Conservation (phyloP, 2,113 vertebrate genomes). For the Holacanthus passer region DNA sequence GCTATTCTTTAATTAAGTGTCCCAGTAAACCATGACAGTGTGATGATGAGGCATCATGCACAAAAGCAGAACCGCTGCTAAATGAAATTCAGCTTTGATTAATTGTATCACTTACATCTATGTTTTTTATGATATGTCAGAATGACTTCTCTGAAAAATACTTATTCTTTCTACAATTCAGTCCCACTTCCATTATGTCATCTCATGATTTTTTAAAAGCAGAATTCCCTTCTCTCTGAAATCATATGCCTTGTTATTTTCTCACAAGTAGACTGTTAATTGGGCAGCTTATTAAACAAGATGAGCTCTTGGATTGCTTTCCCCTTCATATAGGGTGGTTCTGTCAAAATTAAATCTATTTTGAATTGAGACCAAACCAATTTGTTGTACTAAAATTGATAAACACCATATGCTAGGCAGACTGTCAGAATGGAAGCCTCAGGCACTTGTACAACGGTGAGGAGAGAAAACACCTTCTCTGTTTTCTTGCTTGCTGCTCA, state of each 20-base stretch:
- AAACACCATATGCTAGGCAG: constrained; percentile 57
- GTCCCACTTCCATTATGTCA: not conserved
- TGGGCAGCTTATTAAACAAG: not conserved
- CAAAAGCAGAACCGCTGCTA: not conserved
- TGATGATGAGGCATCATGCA: too few relatives aligned
- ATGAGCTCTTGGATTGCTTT: not conserved
- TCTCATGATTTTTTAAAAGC: not conserved
- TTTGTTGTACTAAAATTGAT: constrained; percentile 25
- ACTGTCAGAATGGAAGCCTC: constrained; percentile 3
- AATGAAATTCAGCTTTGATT: not conserved
- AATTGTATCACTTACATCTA: too few relatives aligned
- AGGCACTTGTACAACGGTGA: not conserved
- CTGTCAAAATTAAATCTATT: constrained; percentile 14
- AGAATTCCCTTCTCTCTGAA: not conserved
- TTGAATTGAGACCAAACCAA: constrained; percentile 21
- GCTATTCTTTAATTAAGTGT: too few relatives aligned
- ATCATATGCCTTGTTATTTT: constrained; percentile 7
- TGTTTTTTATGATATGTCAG: not conserved
- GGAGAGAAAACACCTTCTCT: constrained; percentile 33
- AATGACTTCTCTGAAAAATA: not conserved
- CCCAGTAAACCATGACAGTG: too few relatives aligned
- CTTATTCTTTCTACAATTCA: not conserved
- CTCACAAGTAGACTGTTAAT: not conserved
- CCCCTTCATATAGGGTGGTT: not conserved
- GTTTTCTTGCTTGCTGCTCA: not conserved